Evolutionary conservation across 2,113 vertebrate genomes (phyloP).

Genomic region (Brachyistius frenatus): DNA sequence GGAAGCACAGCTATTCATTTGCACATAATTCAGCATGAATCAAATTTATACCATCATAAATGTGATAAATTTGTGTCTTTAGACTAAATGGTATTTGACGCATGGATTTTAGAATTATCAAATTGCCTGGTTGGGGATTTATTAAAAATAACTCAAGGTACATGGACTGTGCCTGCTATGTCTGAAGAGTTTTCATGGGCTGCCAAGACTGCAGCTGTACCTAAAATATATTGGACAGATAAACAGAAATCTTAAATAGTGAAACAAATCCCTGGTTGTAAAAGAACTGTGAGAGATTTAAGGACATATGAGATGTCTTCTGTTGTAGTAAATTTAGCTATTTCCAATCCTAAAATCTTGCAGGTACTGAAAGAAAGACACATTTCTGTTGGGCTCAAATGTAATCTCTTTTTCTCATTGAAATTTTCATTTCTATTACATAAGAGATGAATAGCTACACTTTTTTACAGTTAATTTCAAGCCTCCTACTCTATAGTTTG

Average conservation of each 20-base stretch:
- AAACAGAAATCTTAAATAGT: slow-evolving; percentile 51
- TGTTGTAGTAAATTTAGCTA: neutral
- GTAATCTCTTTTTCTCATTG: neutral
- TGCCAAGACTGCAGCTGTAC: slow-evolving; percentile 55
- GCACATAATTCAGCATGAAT: slow-evolving; percentile 58
- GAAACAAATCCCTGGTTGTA: slow-evolving; percentile 31
- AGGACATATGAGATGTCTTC: slow-evolving; percentile 30
- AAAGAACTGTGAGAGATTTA: slow-evolving; percentile 33
- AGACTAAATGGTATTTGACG: slow-evolving; percentile 58
- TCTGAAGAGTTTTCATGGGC: slow-evolving; percentile 56
- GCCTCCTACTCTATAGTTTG: neutral
- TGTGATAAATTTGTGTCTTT: slow-evolving; percentile 55
- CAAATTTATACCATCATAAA: slow-evolving; percentile 46
- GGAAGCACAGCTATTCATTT: slow-evolving; percentile 53
- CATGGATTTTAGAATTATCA: slow-evolving; percentile 63
- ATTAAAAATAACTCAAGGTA: slow-evolving; percentile 67
- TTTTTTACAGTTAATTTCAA: slow-evolving; percentile 1
- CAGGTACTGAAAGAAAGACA: slow-evolving; percentile 2
- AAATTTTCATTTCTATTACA: slow-evolving; percentile 9
- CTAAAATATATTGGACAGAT: slow-evolving; percentile 55
- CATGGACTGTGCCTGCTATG: slow-evolving; percentile 48
- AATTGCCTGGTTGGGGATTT: slow-evolving; percentile 61
- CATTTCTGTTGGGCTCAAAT: slow-evolving; percentile 6
- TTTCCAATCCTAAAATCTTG: neutral
- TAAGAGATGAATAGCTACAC: slow-evolving; percentile 10